Percentiles rank a stretch among this genome's conserved stretches.
These are phyloP conservation scores for Thereuonema tuberculata DNA, from an alignment of 1,140 invertebrate species.

Conservation along the genomic window DNA sequence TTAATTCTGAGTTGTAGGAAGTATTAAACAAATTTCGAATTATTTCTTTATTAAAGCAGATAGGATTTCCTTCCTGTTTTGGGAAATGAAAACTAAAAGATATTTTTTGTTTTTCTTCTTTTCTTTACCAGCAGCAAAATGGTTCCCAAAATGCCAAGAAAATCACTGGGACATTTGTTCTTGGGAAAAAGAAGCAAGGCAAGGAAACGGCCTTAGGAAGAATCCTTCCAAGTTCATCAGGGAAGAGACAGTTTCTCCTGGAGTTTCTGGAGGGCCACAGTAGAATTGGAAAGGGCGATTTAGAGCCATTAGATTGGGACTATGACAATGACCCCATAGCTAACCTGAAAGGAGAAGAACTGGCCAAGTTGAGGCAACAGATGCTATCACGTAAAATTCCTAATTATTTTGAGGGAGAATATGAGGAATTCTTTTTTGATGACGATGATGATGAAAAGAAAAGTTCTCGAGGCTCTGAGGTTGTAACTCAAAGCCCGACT, in stretches of 20 bases:
- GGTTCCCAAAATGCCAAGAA: no score
- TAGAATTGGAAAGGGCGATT: background rate
- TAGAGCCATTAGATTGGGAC: background rate
- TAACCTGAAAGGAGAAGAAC: slow-evolving; percentile 3
- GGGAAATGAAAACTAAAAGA: no score
- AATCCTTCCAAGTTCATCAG: slow-evolving; percentile 1
- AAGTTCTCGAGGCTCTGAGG: slow-evolving; percentile 1
- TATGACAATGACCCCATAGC: slow-evolving; percentile 1
- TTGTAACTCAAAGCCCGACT: background rate
- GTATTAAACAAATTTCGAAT: no score
- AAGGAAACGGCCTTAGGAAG: slow-evolving; percentile 3
- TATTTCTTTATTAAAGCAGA: no score
- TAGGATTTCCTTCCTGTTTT: no score
- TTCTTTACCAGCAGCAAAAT: no score
- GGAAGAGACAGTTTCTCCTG: slow-evolving; percentile 2
- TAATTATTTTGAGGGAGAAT: slow-evolving; percentile 6
- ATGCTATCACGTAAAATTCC: background rate
- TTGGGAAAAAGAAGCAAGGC: background rate
- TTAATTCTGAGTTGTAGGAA: no score
- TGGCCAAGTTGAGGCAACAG: slow-evolving; percentile 2
- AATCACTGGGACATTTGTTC: slow-evolving; percentile 6
- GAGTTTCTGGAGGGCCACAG: background rate
- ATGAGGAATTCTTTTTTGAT: slow-evolving; percentile 6
- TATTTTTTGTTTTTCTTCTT: no score
- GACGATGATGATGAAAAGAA: slow-evolving; percentile 4